A percentile compares a stretch with the other conserved stretches of the same genome.
phyloP scores from a whole-genome alignment of 2,888 invertebrate genomes.

The Drosophila cracens region DNA sequence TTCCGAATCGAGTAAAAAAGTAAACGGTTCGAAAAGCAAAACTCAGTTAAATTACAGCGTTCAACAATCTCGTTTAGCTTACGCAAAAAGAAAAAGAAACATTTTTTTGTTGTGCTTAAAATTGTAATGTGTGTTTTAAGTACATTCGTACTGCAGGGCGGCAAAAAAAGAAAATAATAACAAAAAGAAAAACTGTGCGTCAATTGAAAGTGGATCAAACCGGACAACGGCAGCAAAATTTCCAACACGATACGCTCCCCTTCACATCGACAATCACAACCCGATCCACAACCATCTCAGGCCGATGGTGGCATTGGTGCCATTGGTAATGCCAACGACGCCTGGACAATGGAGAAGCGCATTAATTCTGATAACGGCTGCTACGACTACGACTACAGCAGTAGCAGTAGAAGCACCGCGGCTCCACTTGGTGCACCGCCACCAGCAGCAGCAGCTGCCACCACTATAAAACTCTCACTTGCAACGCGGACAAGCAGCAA shows the following conservation, averaged over 20 bases:
- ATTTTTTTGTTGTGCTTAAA: slow-evolving; percentile 25
- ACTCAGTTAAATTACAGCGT: slow-evolving; percentile 33
- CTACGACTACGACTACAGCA: slow-evolving; percentile 11
- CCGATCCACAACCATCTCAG: slow-evolving; percentile 13
- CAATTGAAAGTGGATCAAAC: slow-evolving; percentile 14
- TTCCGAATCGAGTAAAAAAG: slow-evolving; percentile 38
- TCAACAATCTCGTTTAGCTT: slow-evolving; percentile 37
- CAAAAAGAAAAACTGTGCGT: slow-evolving; percentile 1
- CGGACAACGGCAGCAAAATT: slow-evolving; percentile 11
- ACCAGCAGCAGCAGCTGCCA: slow-evolving; percentile 6
- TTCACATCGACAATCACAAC: neutral
- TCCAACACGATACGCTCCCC: slow-evolving; percentile 15
- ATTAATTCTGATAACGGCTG: slow-evolving; percentile 25
- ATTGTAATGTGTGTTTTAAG: slow-evolving; percentile 41
- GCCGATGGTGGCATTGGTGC: slow-evolving; percentile 37
- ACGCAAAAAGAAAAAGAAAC: slow-evolving; percentile 1
- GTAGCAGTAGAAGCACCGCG: neutral
- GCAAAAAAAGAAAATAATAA: slow-evolving; percentile 12
- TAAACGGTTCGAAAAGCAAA: slow-evolving; percentile 43
- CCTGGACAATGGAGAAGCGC: slow-evolving; percentile 41
- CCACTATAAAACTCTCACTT: slow-evolving; percentile 10
- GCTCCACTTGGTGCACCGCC: slow-evolving; percentile 24
- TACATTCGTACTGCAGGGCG: slow-evolving; percentile 17
- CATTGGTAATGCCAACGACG: slow-evolving; percentile 18
- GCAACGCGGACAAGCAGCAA: slow-evolving; percentile 6